Conservation (phyloP, 2,113 vertebrate genomes). For the Cercopithecus mona region DNA sequence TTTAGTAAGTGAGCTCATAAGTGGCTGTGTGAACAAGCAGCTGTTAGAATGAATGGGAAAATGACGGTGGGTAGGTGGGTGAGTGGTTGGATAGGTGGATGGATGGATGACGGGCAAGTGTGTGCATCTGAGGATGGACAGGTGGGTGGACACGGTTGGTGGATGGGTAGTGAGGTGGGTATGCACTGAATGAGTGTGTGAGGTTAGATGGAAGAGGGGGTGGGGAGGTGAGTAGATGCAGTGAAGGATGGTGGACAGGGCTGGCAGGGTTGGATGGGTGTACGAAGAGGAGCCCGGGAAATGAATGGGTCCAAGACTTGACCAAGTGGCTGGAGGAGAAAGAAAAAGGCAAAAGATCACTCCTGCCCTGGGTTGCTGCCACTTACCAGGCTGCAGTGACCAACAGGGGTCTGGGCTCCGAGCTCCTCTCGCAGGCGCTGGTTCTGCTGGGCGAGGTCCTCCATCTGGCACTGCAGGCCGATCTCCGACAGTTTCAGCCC, state of each 20-base stretch:
- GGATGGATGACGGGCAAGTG: background rate
- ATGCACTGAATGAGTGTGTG: background rate
- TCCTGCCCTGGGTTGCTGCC: background rate
- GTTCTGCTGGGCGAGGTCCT: slow-evolving; percentile 85
- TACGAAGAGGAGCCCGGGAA: background rate
- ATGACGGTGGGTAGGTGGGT: accelerated
- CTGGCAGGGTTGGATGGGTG: background rate
- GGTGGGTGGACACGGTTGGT: background rate
- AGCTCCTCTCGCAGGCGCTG: slow-evolving; percentile 74
- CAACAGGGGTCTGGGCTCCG: background rate
- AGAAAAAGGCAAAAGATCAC: background rate
- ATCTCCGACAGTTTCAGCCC: slow-evolving; percentile 84
- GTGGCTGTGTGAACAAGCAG: background rate
- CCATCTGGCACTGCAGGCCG: slow-evolving; percentile 80
- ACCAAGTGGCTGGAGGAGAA: background rate
- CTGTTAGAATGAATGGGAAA: background rate
- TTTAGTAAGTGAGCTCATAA: no score
- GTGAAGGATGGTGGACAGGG: no score
- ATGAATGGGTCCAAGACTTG: background rate
- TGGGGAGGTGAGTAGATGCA: no score
- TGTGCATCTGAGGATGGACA: background rate
- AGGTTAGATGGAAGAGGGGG: background rate
- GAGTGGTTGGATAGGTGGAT: accelerated
- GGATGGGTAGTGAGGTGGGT: background rate
- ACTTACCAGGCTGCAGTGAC: slow-evolving; percentile 64